Base-by-base conservation (phyloP, 2,888 invertebrate species). In the Brenthis daphne region DNA sequence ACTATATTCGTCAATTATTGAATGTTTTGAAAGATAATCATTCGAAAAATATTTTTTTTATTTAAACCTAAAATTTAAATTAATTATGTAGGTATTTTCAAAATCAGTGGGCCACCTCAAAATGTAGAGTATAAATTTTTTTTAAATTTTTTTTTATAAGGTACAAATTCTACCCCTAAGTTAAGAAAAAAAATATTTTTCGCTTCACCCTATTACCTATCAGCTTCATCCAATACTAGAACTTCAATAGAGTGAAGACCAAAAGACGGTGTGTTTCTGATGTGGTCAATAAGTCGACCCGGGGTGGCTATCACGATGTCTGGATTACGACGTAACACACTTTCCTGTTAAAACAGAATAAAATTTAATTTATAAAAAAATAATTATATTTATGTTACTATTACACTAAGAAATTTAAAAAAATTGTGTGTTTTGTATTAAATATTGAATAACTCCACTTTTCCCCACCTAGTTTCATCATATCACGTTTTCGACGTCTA, bases 241-340 rank as follows among this genome's bases (percentile, higher is more conserved):
- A 99, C 96, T 94, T 99, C 99, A 72, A 99, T 97, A 66, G 96
- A 96, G 80, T 97, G 96, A 66, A 99, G 94, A 24, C 95, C 94
- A 87, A 99, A 99, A 8, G 96, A 97, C 0, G 98, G 98, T 0
- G 99, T 97, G 88, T 99, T 99, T 84, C 97, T 96, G 60, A 99
- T 94, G 90, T 99, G 99, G 93, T 99, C 99, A 73, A 99, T 99
- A 53, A 99, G 94, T 76, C 99, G 96, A 68, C 99, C 99, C 0
- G 99, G 99, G 0, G 99, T 99, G 0, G 99, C 99, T 81, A 99
- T 98, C 37, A 99, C 99, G 77, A 99, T 95, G 85, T 99, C 99
- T 0, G 99, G 99, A 83, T 96, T 97, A 77, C 96, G 96, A 29
- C 99, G 94, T 12, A 98, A 87, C n/a, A 97, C 94, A 65, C 94